phyloP scores from a whole-genome alignment of 1,140 invertebrate genomes.

The Zaprionus nigranus region DNA sequence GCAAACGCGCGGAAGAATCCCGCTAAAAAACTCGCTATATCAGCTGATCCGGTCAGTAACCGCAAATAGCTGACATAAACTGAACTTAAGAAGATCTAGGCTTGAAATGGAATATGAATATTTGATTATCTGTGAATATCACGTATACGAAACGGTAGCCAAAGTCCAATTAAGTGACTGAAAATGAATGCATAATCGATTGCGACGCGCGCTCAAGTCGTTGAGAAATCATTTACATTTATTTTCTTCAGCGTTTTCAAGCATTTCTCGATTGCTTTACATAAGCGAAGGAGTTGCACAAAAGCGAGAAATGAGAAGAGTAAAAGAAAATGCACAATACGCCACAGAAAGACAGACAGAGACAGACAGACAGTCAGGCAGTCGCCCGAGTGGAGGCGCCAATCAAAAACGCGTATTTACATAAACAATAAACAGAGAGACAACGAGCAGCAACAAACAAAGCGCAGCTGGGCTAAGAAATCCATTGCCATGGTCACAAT shows the following conservation, averaged over 20 bases:
- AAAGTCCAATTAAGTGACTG: constrained; percentile 57
- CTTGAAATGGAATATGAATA: not conserved
- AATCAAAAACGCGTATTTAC: constrained; percentile 32
- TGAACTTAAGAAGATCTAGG: not conserved
- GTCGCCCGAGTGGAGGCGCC: constrained; percentile 21
- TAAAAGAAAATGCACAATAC: not conserved
- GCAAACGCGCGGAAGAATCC: constrained; percentile 17
- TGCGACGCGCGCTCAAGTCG: constrained; percentile 26
- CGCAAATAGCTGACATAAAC: constrained; percentile 38
- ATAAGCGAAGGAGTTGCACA: constrained; percentile 47
- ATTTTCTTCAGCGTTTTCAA: constrained; percentile 22
- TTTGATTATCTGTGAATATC: constrained; percentile 16
- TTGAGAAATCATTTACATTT: constrained; percentile 77
- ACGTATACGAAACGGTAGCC: constrained; percentile 40
- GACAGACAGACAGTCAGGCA: constrained; percentile 12
- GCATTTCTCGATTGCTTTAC: constrained; percentile 59
- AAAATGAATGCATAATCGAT: constrained; percentile 72
- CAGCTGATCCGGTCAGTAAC: constrained; percentile 39
- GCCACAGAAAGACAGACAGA: constrained; percentile 17
- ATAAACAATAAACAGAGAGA: constrained; percentile 62
- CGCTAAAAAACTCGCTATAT: not conserved
- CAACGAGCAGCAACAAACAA: constrained; percentile 37
- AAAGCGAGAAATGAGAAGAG: constrained; percentile 7
- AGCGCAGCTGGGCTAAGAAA: constrained; percentile 52
- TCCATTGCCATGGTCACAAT: constrained; percentile 82